Percentiles rank a stretch among this genome's conserved stretches.
Conservation (phyloP, 2,113 vertebrate genomes). For the Tragelaphus strepsiceros region DNA sequence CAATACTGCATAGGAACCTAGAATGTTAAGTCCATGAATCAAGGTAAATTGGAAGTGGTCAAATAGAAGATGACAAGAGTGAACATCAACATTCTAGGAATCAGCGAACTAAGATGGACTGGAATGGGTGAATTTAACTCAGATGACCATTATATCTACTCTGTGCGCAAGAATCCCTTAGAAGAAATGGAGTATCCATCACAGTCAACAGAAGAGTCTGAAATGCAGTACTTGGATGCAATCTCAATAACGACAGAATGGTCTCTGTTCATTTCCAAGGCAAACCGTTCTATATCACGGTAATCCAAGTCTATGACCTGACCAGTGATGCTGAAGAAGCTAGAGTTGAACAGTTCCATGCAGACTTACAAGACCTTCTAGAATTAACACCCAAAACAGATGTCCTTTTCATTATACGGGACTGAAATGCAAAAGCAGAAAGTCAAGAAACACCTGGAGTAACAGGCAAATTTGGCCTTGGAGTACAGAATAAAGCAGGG, state of each 20-base stretch:
- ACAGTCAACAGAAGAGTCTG: not conserved
- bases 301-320: not conserved
- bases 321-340: not conserved
- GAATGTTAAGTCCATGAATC: not conserved
- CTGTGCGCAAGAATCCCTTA: not conserved
- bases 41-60: not conserved
- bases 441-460: not conserved
- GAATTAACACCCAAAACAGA: not conserved
- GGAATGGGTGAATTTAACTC: not conserved
- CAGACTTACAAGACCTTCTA: not conserved
- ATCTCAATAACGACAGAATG: not conserved
- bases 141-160: not conserved
- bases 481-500: not conserved
- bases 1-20: not conserved
- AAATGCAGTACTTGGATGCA: not conserved
- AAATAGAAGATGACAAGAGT: not conserved
- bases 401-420: not conserved
- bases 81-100: not conserved
- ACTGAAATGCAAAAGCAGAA: not conserved
- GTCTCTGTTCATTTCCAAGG: not conserved
- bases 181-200: not conserved
- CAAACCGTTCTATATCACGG: not conserved
- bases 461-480: not conserved
- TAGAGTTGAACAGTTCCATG: rapidly evolving
- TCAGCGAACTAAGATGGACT: not conserved